Evolutionary conservation across 2,113 vertebrate genomes (phyloP), one percentile per base, ranked within the genome.

Genomic region (Hyperopisus bebe): DNA sequence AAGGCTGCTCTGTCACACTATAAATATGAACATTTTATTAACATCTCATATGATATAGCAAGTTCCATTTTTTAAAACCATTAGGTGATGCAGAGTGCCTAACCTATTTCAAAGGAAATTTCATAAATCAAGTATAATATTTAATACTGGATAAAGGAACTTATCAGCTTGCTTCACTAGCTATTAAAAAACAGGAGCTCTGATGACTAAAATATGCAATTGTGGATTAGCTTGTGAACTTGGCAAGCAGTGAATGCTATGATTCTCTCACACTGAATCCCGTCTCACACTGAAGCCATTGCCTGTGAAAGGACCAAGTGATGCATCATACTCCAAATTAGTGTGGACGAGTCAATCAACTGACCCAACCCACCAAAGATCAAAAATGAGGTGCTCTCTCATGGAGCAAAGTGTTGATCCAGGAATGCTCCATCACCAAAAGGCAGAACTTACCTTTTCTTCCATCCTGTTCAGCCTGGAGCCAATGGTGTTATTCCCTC

Each of bases 381-480:
- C n/a, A 66, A 27, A 9, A 27, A 58, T 70, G 66, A 74, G n/a
- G n/a, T 13, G 9, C 66, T 15, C 3, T 74, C 9, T 35, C 31
- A 35, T 31, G 27, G 66, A 35, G 66, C 31, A 74, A 74, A 74
- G 74, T 19, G 35, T 17, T 19, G 74, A 80, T 80, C 35, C 74
- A 39, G 9, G 9, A 58, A 39, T 39, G 31, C 15, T n/a, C 42
- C 17, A 84, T 46, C 44, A 47, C 39, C 2, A 39, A 66, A 66
- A n/a, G 1, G 2, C 17, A 58, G 89, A 88, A 89, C 96, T 94
- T 96, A 99, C 98, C 98, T 98, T 98, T 89, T 98, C 98, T 91
- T 99, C 98, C 93, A 99, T 96, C 86, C 98, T 96, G 95, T 95
- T 96, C 93, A 99, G 96, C 90, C 98, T 96, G 93, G 96, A 97